A percentile compares a stretch with the other conserved stretches of the same genome.
These are phyloP conservation scores for Alethe diademata DNA, from an alignment of 2,113 vertebrate species.

Conservation along the genomic window DNA sequence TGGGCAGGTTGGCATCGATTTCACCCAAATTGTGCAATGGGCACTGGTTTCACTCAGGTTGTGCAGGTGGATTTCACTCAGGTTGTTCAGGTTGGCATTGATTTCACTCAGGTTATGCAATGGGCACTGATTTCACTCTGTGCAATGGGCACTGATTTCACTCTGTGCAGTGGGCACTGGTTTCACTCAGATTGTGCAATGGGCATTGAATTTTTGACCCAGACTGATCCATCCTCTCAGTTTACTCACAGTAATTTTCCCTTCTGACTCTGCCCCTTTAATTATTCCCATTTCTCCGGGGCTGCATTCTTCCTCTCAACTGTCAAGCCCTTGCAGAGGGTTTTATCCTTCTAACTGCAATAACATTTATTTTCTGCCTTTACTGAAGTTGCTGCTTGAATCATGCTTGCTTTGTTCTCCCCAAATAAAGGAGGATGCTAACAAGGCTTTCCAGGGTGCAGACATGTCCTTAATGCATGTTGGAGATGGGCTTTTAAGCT, in stretches of 20 bases:
- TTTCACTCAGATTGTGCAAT: too few relatives aligned
- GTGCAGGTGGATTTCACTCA: too few relatives aligned
- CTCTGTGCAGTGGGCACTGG: too few relatives aligned
- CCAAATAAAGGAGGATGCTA: conserved; percentile 8
- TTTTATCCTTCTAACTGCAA: conserved; percentile 20
- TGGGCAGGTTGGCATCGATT: too few relatives aligned
- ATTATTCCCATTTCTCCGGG: conserved; percentile 55
- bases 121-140: too few relatives aligned
- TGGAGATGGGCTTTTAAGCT: neutral
- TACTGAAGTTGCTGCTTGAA: conserved; percentile 22
- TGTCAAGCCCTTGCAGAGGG: conserved; percentile 30
- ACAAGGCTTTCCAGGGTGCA: neutral
- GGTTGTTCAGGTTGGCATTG: too few relatives aligned
- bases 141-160: too few relatives aligned
- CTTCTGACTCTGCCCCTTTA: conserved; percentile 15
- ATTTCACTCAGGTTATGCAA: too few relatives aligned
- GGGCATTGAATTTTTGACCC: neutral
- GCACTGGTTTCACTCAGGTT: too few relatives aligned
- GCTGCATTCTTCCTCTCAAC: conserved; percentile 5
- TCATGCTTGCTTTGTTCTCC: conserved; percentile 37
- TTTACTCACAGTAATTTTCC: neutral
- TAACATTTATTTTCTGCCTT: neutral
- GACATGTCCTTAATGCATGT: neutral
- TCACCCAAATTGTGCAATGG: too few relatives aligned
- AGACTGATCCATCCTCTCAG: neutral